Evolutionary conservation across 1,140 invertebrate genomes (phyloP).

Genomic region (Bombus turneri): DNA sequence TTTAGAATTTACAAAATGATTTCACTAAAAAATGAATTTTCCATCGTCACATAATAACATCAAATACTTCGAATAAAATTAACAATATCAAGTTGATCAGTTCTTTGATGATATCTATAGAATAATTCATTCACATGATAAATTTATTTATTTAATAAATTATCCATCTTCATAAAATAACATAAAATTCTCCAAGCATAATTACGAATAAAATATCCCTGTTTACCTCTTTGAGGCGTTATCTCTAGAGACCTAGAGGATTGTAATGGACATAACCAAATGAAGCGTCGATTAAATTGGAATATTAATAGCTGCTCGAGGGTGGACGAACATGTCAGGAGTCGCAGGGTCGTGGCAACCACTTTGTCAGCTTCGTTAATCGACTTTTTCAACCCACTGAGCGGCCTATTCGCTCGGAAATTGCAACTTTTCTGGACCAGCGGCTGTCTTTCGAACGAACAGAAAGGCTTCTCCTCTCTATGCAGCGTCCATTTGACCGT

Average conservation of each 20-base stretch:
- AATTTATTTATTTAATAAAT: no score
- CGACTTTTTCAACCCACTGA: conserved; percentile 67
- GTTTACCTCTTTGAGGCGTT: no score
- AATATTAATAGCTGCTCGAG: conserved; percentile 65
- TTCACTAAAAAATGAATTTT: no score
- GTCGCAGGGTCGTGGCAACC: conserved; percentile 54
- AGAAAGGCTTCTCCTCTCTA: background rate
- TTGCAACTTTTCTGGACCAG: conserved; percentile 64
- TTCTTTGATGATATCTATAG: no score
- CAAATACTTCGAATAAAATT: no score
- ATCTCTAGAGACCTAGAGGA: background rate
- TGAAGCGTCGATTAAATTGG: conserved; percentile 60
- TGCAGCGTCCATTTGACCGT: background rate
- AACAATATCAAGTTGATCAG: no score
- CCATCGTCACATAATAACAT: no score
- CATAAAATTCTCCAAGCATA: background rate
- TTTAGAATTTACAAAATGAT: no score
- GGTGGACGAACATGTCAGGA: conserved; percentile 61
- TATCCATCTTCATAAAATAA: background rate
- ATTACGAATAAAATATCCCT: background rate
- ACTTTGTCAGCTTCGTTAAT: conserved; percentile 65
- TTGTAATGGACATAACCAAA: conserved; percentile 54
- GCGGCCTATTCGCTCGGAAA: conserved; percentile 63
- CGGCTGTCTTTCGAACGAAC: conserved; percentile 55
- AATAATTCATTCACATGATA: no score